phyloP scores from a whole-genome alignment of 2,113 vertebrate genomes.

The Etia nguti region DNA sequence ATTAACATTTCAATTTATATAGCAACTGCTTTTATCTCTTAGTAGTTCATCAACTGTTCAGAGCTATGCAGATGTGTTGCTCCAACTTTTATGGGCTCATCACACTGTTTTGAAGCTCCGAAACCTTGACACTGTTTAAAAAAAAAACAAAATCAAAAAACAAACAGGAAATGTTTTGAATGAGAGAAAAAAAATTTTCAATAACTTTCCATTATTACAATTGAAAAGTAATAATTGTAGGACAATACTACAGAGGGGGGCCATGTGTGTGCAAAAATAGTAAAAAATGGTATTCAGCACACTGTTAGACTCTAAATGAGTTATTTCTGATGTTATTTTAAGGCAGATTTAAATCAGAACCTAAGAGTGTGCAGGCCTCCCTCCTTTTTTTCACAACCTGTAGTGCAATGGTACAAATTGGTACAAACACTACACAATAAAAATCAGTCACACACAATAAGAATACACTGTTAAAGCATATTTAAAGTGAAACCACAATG shows the following conservation, averaged over 20 bases:
- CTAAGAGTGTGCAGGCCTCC: neutral
- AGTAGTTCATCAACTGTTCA: neutral
- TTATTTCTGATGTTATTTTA: neutral
- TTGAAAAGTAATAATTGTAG: neutral
- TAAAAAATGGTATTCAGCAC: neutral
- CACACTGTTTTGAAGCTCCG: neutral
- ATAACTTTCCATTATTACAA: neutral
- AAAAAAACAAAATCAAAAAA: neutral
- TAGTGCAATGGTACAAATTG: neutral
- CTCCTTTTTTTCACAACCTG: neutral
- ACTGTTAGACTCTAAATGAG: no score
- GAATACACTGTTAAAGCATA: fast-evolving
- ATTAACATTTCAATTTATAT: neutral
- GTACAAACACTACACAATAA: neutral
- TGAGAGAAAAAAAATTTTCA: neutral
- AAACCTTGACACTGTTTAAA: neutral
- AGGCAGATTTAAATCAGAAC: neutral
- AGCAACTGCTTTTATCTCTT: neutral
- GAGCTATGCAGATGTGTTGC: neutral
- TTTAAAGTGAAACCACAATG: neutral
- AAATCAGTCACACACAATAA: neutral
- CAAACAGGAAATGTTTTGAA: neutral
- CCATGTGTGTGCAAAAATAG: neutral
- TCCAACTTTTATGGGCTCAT: neutral
- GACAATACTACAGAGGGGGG: neutral